phyloP scores from a whole-genome alignment of 2,113 vertebrate species.

The Gasterosteus nipponicus region DNA sequence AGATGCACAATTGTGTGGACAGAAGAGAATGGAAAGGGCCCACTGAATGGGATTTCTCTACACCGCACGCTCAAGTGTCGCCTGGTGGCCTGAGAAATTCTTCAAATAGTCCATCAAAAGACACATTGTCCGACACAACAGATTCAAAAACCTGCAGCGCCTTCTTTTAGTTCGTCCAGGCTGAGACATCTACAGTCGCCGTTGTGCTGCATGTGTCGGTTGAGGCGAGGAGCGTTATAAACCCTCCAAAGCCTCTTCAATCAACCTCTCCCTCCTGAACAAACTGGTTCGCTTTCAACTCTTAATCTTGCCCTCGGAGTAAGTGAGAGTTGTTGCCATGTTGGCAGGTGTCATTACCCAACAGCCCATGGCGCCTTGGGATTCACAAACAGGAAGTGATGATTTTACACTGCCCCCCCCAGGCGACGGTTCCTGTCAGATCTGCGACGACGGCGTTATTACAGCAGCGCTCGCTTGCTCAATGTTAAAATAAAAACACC shows the following conservation, averaged over 20 bases:
- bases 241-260: conserved; percentile 46
- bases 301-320: conserved; percentile 68
- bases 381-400: conserved; percentile 68
- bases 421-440: conserved; percentile 42
- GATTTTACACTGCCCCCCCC: conserved; percentile 50
- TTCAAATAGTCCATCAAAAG: conserved; percentile 48
- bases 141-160: conserved; percentile 23
- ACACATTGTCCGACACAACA: conserved; percentile 47
- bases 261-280: conserved; percentile 52
- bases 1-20: conserved; percentile 69
- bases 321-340: conserved; percentile 49
- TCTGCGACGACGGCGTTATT: conserved; percentile 43
- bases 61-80: conserved; percentile 33
- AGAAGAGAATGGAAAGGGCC: conserved; percentile 49
- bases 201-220: background rate
- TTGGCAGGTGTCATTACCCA: conserved; percentile 73
- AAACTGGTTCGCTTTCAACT: conserved; percentile 55
- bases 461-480: conserved; percentile 39
- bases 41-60: conserved; percentile 42
- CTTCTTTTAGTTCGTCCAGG: background rate
- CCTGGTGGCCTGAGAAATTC: conserved; percentile 47
- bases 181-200: background rate
- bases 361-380: conserved; percentile 44
- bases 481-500: conserved; percentile 54
- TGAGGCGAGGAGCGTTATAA: conserved; percentile 29